These are phyloP conservation scores for Phoenicopterus ruber DNA, from an alignment of 2,113 vertebrate genomes.

Conservation along the genomic window DNA sequence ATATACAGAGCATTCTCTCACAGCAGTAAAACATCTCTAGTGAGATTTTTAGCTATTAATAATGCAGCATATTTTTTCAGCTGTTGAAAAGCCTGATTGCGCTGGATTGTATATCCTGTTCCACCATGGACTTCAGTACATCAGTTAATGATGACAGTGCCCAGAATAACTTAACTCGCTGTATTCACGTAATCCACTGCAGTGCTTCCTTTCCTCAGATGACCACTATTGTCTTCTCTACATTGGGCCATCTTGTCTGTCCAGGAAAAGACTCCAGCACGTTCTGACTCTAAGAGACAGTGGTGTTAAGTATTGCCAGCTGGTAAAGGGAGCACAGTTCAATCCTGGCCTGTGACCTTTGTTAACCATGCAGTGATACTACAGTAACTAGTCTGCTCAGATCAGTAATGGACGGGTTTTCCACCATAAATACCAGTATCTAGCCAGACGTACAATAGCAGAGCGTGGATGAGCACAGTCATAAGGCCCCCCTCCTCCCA, in stretches of 20 bases:
- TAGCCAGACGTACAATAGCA: accelerated
- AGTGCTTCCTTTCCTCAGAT: neutral
- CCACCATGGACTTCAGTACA: neutral
- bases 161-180: neutral
- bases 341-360: neutral
- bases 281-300: neutral
- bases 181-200: neutral
- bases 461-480: neutral
- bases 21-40: neutral
- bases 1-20: neutral
- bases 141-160: neutral
- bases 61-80: neutral
- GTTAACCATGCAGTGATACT: neutral
- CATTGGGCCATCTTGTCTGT: neutral
- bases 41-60: neutral
- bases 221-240: neutral
- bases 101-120: neutral
- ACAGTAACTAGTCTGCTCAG: neutral
- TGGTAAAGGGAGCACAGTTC: neutral
- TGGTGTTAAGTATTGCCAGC: neutral
- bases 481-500: neutral
- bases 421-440: neutral
- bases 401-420: neutral
- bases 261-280: neutral
- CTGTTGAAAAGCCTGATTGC: neutral